Evolutionary conservation across 2,113 vertebrate species (phyloP), one percentile per base, ranked within the genome.

Genomic region (Scortum barcoo): DNA sequence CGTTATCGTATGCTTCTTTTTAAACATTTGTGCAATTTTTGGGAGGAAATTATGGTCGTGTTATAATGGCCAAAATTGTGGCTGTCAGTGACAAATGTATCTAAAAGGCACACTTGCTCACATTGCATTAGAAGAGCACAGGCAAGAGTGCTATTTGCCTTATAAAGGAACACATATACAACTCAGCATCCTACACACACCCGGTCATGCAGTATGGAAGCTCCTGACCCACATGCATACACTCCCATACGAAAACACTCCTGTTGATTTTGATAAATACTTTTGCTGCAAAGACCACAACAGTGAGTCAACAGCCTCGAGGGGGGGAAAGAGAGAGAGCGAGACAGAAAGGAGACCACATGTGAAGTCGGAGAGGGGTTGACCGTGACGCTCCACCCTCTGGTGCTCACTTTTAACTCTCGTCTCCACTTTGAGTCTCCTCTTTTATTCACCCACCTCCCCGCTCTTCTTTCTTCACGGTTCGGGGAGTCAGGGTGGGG

Each of bases 371-470:
- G 20, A 58, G 81, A 6, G 17, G 81, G 71, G 5, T 30, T 78
- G 63, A 90, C 74, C 77, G 40, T 89, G 83, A 84, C 62, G 46
- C 81, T 76, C 88, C 84, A 86, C 74, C 83, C 85, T 87, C 84
- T 80, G 88, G 89, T 83, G 68, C 73, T 86, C 70, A 86, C 79
- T 83, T 92, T 92, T 48, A 90, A 93, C 86, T 92, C 79, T 84
- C 87, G 76, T 71, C 84, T 71, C 67, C 48, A 58, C 70, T 83
- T 58, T 13, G 7, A 53, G 68, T 79, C 57, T 72, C 16, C 78
- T 76, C 78, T 84, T 81, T 40, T 62, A 75, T 77, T 83, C 79
- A 38, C 60, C 76, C 72, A 38, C 65, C 60, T 65, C 60, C 77
- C 63, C 28, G 48, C 66, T 38, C 74, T 63, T 63, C 28, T 70